Conservation (phyloP, 2,797 vertebrate species). For the Diplodus puntazzo region DNA sequence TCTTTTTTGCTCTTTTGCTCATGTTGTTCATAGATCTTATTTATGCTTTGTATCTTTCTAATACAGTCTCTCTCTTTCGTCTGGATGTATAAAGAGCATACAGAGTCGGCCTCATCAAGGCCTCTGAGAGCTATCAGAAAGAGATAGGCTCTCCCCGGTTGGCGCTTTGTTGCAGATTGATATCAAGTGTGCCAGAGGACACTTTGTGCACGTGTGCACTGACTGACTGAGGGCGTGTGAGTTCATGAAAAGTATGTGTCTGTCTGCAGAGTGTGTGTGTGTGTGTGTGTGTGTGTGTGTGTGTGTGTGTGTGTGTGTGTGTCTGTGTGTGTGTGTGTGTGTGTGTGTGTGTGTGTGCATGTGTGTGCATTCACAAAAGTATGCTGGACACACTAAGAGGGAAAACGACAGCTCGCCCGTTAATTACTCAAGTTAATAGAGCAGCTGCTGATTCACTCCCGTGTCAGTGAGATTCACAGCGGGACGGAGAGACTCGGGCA, state of each 20-base stretch:
- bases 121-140: slow-evolving; percentile 51
- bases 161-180: slow-evolving; percentile 60
- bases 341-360: not conserved
- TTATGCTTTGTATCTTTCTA: slow-evolving; percentile 23
- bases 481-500: slow-evolving; percentile 29
- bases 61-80: slow-evolving; percentile 7
- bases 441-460: slow-evolving; percentile 68
- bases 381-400: slow-evolving; percentile 29
- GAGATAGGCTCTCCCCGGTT: slow-evolving; percentile 49
- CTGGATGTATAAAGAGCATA: slow-evolving; percentile 25
- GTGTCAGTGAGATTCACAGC: slow-evolving; percentile 63
- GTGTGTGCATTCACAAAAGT: slow-evolving; percentile 27
- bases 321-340: not conserved
- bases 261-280: not conserved
- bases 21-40: slow-evolving; percentile 18
- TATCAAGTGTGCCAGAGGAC: slow-evolving; percentile 53
- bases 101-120: slow-evolving; percentile 40
- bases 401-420: slow-evolving; percentile 49
- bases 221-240: slow-evolving; percentile 9
- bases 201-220: slow-evolving; percentile 11
- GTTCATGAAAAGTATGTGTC: slow-evolving; percentile 1
- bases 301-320: not conserved
- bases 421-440: slow-evolving; percentile 78
- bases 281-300: not conserved
- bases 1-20: slow-evolving; percentile 8